Evolutionary conservation across 2,797 vertebrate genomes (phyloP).

Genomic region (Gambusia yucatana): DNA sequence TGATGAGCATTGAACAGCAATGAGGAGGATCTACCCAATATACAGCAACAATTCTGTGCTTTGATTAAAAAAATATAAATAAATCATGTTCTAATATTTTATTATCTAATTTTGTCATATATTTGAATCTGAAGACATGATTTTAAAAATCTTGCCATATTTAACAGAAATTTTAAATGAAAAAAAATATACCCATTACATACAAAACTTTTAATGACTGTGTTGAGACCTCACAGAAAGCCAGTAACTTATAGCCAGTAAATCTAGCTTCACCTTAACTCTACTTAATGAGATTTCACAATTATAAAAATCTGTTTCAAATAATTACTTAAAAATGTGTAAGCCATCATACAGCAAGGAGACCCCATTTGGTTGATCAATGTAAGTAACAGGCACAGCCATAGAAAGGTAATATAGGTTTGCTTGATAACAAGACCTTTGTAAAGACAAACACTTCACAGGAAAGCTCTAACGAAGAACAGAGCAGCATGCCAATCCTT

Average conservation of each 20-base stretch:
- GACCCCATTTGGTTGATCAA: neutral
- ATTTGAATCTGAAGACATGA: neutral
- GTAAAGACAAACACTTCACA: conserved; percentile 27
- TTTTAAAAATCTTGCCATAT: neutral
- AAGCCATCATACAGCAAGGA: conserved; percentile 1
- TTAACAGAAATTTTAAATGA: neutral
- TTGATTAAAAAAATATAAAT: neutral
- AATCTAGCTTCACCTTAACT: neutral
- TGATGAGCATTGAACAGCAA: neutral
- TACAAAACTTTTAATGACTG: neutral
- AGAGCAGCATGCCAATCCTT: conserved; percentile 23
- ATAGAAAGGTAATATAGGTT: neutral
- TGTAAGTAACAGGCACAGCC: neutral
- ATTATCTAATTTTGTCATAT: neutral
- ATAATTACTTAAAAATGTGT: neutral
- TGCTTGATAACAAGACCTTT: conserved; percentile 4
- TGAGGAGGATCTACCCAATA: neutral
- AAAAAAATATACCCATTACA: neutral
- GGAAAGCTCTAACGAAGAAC: conserved; percentile 29
- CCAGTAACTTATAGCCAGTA: neutral
- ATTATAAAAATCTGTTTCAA: neutral
- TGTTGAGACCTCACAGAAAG: neutral
- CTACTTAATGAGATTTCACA: neutral
- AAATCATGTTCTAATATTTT: neutral
- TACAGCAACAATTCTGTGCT: neutral